Evolutionary conservation across 2,888 invertebrate species (phyloP).

Genomic region (Mythimna vitellina): DNA sequence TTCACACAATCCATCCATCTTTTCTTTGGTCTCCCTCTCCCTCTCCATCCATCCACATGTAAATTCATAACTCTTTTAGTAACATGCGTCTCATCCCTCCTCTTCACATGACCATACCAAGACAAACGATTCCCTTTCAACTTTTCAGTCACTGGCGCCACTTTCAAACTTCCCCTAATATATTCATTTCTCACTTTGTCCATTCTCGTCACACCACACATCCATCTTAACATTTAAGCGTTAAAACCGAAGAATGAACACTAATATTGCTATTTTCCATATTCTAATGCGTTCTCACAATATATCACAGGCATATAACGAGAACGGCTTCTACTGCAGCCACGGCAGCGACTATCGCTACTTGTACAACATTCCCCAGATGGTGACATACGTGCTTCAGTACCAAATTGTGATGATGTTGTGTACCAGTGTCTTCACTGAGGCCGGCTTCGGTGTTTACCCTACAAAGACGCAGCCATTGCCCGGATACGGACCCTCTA

Average conservation of each 20-base stretch:
- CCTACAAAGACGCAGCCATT: constrained; percentile 92
- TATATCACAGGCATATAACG: constrained; percentile 92
- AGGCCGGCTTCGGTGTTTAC: constrained; percentile 96
- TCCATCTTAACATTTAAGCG: no score
- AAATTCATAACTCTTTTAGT: no score
- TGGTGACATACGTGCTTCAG: constrained; percentile 94
- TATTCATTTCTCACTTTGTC: no score
- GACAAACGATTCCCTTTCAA: no score
- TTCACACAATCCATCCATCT: no score
- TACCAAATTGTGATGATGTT: constrained; percentile 94
- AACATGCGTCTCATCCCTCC: no score
- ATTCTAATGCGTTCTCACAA: background rate
- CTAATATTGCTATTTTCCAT: background rate
- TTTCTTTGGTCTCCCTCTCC: no score
- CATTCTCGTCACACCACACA: no score
- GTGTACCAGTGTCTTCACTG: constrained; percentile 95
- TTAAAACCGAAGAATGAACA: background rate
- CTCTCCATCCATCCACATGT: no score
- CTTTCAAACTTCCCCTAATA: no score
- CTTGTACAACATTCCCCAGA: constrained; percentile 94
- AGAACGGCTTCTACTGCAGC: constrained; percentile 91
- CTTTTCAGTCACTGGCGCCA: no score
- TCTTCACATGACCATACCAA: no score
- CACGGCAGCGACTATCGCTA: constrained; percentile 93
- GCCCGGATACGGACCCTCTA: constrained; percentile 95